A percentile compares a stretch with the other conserved stretches of the same genome.
Evolutionary conservation across 2,113 vertebrate genomes (phyloP).

Genomic region (Rattus rattus): DNA sequence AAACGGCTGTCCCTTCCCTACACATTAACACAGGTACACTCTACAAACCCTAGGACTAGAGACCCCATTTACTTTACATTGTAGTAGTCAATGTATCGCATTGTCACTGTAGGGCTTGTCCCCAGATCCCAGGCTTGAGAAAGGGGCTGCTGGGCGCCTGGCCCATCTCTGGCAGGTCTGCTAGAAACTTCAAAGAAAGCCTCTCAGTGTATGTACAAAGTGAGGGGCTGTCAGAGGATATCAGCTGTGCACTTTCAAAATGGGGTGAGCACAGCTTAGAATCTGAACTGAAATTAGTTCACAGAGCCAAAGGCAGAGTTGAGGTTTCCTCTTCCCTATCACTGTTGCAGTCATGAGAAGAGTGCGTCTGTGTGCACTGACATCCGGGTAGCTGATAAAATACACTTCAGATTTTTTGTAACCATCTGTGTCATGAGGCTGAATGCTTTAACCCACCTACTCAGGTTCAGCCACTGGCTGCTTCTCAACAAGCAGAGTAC

Average conservation of each 20-base stretch:
- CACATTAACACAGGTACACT: slow-evolving; percentile 66
- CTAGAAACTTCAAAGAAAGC: not conserved
- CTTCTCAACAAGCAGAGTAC: slow-evolving; percentile 43
- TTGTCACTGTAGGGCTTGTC: slow-evolving; percentile 19
- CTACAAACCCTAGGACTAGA: slow-evolving; percentile 74
- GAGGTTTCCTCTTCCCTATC: slow-evolving; percentile 10
- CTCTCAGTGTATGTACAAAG: not conserved
- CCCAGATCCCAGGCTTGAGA: slow-evolving; percentile 34
- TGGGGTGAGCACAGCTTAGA: slow-evolving; percentile 21
- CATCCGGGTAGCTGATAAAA: slow-evolving; percentile 50
- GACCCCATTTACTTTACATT: slow-evolving; percentile 72
- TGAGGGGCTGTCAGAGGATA: not conserved
- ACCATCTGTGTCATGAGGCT: not conserved
- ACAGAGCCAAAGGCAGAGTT: slow-evolving; percentile 47
- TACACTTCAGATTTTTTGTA: slow-evolving; percentile 54
- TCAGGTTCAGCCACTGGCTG: slow-evolving; percentile 3
- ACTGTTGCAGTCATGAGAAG: slow-evolving; percentile 57
- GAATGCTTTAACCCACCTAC: slow-evolving; percentile 33
- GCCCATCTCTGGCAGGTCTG: not conserved
- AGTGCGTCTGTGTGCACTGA: not conserved
- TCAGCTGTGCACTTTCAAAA: slow-evolving; percentile 28
- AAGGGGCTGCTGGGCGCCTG: not conserved
- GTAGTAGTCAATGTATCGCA: slow-evolving; percentile 56
- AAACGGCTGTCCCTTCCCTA: slow-evolving; percentile 62
- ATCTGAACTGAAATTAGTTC: slow-evolving; percentile 20